Evolutionary conservation across 2,113 vertebrate species (phyloP), one percentile per base, ranked within the genome.

Genomic region (Seriola aureovittata): DNA sequence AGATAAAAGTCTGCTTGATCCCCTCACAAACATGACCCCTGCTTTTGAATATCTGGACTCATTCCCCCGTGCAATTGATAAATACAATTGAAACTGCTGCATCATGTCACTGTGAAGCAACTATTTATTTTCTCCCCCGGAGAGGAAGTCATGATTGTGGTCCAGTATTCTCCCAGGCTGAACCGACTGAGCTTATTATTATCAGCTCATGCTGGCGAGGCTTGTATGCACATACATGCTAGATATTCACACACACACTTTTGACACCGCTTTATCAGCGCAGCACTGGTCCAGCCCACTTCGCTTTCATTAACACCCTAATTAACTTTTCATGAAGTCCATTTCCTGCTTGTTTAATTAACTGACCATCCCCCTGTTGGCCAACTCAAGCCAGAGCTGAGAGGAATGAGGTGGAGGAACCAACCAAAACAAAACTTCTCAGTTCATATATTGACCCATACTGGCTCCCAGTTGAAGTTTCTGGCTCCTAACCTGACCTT

Each of bases 321-420:
- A 94, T 95, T 92, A 93, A 91, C 87, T 92, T 93, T 92, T 90
- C 92, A 88, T 89, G 87, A 93, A 91, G 91, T 82, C 90, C 79
- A 81, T 90, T 91, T 90, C 75, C 74, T 69, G 52, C 87, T 78
- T 66, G 88, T 89, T 93, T 94, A 93, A 94, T 94, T 92, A 93
- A 91, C 91, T 87, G 84, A 87, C 90, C 88, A 36, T 75, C 80
- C 82, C 86, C 86, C 85, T 77, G 64, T 78, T 81, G 70, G 85
- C 80, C 79, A 74, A 71, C 78, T 52, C 36, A 14, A 74, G 80
- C 65, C 29, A 29, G 64, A 78, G 46, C 83, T n/a, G 60, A 32
- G 70, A 72, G 80, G 76, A 76, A 59, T 40, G 62, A 75, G 4
- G 55, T 46, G 40, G 57, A 66, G 46, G 36, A 78, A 68, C 64